Conservation (phyloP, 2,888 invertebrate species). For the Acanthosepion pharaonis region DNA sequence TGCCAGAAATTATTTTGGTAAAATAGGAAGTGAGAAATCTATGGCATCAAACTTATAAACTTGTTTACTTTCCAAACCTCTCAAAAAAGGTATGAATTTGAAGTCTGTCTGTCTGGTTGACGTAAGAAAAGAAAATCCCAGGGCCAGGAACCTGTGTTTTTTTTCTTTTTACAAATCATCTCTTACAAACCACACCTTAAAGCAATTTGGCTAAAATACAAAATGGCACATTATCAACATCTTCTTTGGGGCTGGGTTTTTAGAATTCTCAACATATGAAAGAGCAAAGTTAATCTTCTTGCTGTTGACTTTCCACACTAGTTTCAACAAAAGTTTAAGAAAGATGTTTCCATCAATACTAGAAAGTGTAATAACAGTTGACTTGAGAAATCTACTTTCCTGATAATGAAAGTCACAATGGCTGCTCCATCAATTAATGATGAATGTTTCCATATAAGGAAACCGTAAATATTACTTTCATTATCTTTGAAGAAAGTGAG, state of each 20-base stretch:
- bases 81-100: constrained; percentile 7
- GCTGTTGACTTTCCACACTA: too few relatives aligned
- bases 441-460: too few relatives aligned
- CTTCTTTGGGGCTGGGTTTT: neutral
- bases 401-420: too few relatives aligned
- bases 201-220: neutral
- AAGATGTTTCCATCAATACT: too few relatives aligned
- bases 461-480: too few relatives aligned
- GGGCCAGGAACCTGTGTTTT: neutral
- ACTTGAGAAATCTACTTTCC: too few relatives aligned
- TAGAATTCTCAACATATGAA: neutral
- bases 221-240: neutral
- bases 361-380: too few relatives aligned
- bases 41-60: neutral
- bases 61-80: constrained; percentile 5
- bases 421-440: too few relatives aligned
- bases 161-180: neutral
- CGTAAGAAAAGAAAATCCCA: neutral
- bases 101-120: neutral
- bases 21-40: neutral
- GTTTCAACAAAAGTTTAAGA: too few relatives aligned
- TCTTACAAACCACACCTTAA: neutral
- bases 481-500: too few relatives aligned
- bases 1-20: constrained; percentile 1
- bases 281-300: neutral